Evolutionary conservation across 2,888 invertebrate species (phyloP).

Genomic region (Cataglyphis albicans): DNA sequence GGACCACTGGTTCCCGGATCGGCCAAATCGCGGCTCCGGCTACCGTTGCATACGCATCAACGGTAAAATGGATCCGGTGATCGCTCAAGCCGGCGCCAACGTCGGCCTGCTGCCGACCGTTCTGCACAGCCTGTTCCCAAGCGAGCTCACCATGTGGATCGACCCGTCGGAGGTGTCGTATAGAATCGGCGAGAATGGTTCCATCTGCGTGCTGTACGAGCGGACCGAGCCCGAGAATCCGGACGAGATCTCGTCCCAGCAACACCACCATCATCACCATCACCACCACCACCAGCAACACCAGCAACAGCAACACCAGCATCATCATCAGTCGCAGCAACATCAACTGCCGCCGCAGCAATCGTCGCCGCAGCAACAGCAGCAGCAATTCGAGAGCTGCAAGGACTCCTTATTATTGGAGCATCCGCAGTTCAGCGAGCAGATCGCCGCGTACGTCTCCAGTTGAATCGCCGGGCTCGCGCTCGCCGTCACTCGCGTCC

Average conservation of each 20-base stretch:
- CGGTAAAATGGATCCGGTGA: constrained; percentile 90
- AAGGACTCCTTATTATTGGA: constrained; percentile 84
- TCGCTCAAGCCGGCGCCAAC: constrained; percentile 89
- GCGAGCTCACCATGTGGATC: constrained; percentile 92
- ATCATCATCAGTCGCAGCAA: constrained; percentile 58
- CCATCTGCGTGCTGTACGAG: constrained; percentile 88
- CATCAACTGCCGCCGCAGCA: constrained; percentile 58
- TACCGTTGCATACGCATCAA: constrained; percentile 91
- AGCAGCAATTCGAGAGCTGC: constrained; percentile 84
- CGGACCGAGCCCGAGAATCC: constrained; percentile 78
- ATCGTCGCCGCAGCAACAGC: constrained; percentile 73
- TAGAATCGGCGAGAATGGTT: constrained; percentile 89
- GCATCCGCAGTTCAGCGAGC: constrained; percentile 85
- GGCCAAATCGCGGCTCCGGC: constrained; percentile 90
- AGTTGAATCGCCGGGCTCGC: constrained; percentile 79
- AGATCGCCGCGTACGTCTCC: constrained; percentile 84
- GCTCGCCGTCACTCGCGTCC: constrained; percentile 18
- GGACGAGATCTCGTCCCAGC: constrained; percentile 72
- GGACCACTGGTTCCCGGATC: constrained; percentile 92
- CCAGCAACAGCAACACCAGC: constrained; percentile 50
- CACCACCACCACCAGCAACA: constrained; percentile 66
- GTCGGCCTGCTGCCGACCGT: constrained; percentile 89
- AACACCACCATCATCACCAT: constrained; percentile 54
- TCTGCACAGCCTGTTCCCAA: constrained; percentile 88
- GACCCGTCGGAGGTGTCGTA: constrained; percentile 91